These are phyloP conservation scores for Anser brachyrhynchus DNA, from an alignment of 2,113 vertebrate genomes.

Conservation along the genomic window DNA sequence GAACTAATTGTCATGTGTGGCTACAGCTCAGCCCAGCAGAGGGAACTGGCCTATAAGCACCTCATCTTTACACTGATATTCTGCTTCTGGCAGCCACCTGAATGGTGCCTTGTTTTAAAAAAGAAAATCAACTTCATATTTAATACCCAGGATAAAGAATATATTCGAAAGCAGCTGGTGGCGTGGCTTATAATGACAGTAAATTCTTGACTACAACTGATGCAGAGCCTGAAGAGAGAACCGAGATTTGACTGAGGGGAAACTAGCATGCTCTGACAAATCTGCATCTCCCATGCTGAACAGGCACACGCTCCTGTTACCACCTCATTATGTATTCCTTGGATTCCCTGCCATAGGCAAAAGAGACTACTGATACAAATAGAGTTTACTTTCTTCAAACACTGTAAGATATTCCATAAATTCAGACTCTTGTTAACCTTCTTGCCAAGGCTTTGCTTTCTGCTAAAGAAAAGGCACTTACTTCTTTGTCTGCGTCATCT, in stretches of 20 bases:
- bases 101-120: neutral
- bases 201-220: neutral
- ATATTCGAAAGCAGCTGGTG: neutral
- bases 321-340: neutral
- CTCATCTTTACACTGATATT: neutral
- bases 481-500: neutral
- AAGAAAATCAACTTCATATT: neutral
- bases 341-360: neutral
- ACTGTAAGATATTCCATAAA: neutral
- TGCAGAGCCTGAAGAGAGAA: neutral
- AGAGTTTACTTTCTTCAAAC: neutral
- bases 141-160: neutral
- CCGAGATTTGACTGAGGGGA: neutral
- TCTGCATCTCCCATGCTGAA: neutral
- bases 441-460: neutral
- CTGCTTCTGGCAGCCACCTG: neutral
- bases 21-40: neutral
- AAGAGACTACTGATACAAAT: neutral
- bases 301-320: neutral
- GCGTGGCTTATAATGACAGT: neutral
- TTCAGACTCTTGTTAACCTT: neutral
- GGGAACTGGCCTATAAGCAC: neutral
- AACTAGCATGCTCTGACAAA: neutral
- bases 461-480: neutral
- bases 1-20: neutral